Base-by-base conservation (phyloP, 1,140 invertebrate species). In the Dufourea novaeangliae region DNA sequence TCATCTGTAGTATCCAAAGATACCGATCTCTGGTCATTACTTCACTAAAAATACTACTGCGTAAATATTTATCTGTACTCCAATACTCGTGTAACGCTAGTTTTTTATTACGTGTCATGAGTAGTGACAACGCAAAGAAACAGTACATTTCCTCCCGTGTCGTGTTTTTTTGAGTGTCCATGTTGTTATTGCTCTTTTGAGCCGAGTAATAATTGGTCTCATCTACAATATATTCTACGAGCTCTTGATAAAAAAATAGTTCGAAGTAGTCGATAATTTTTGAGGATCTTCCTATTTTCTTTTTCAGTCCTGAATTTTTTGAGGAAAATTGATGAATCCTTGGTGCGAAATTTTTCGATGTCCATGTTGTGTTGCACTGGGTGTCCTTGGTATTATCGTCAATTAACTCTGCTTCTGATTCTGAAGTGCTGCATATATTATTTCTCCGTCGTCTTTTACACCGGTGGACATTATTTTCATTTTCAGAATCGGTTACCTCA, bases 51-150 rank as follows among this genome's bases (percentile, higher is more conserved):
- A 82, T 78, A 32, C 72, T 66, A 29, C 76, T 77, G 14, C 14
- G 41, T 22, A 86, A 22, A 41, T 77, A 46, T 20, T 78, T 17
- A 34, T 88, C 74, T 4, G 20, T 80, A 14, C 57, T 63, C 81
- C 85, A 87, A 64, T 88, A 87, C 39, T 85, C 77, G 37, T 64
- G 17, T 8, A 25, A 41, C 14, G 59, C 25, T 54, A 73, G 34
- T 61, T 61, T 70, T 70, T 57, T 70, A 12, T 70, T 69, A 17
- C 67, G 50, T 12, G 68, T 59, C 52, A 70, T 61, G 1, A 73
- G 34, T 41, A 73, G 44, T 1, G 71, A 64, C 22, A 56, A 39
- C n/a, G 71, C 52, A 0, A 73, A 41, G 34, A 73, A 76, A 54
- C 54, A 62, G 57, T 68, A 76, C 44, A 76, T 46, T 37, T 68